Percentiles rank a stretch among this genome's conserved stretches.
These are phyloP conservation scores for Marcusenius ussheri DNA, from an alignment of 2,113 vertebrate genomes.

Conservation along the genomic window DNA sequence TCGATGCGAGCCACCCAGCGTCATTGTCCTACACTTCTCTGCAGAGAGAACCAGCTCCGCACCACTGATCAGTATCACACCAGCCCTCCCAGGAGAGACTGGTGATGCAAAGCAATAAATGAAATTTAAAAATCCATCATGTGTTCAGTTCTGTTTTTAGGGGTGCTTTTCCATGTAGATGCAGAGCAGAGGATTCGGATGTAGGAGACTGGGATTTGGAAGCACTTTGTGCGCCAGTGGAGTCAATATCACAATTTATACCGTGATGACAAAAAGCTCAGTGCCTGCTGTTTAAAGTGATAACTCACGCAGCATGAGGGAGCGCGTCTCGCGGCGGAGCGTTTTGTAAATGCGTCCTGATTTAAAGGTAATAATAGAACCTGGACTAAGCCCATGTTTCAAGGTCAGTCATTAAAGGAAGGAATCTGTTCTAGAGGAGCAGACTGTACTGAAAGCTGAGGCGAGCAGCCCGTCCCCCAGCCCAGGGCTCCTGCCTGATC, in stretches of 20 bases:
- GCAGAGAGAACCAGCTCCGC: neutral
- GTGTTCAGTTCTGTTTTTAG: neutral
- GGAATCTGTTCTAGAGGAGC: neutral
- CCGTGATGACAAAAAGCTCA: neutral
- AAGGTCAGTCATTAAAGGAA: neutral
- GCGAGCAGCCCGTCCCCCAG: neutral
- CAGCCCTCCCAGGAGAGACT: neutral
- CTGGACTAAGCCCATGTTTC: slow-evolving; percentile 3
- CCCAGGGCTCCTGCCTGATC: neutral
- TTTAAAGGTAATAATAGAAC: neutral
- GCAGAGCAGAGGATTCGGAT: neutral
- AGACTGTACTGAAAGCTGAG: neutral
- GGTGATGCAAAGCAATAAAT: neutral
- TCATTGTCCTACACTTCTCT: neutral
- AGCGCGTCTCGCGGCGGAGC: neutral
- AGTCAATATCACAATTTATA: neutral
- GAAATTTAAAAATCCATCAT: neutral
- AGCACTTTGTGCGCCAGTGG: neutral
- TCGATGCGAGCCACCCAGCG: neutral
- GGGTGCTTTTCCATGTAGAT: neutral
- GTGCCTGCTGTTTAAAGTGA: neutral
- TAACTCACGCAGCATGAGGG: neutral
- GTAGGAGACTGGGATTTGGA: neutral
- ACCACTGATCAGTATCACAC: neutral
- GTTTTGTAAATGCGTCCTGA: neutral